A percentile compares a stretch with the other conserved stretches of the same genome.
phyloP scores from a whole-genome alignment of 1,140 invertebrate species.

The Cylas formicarius region DNA sequence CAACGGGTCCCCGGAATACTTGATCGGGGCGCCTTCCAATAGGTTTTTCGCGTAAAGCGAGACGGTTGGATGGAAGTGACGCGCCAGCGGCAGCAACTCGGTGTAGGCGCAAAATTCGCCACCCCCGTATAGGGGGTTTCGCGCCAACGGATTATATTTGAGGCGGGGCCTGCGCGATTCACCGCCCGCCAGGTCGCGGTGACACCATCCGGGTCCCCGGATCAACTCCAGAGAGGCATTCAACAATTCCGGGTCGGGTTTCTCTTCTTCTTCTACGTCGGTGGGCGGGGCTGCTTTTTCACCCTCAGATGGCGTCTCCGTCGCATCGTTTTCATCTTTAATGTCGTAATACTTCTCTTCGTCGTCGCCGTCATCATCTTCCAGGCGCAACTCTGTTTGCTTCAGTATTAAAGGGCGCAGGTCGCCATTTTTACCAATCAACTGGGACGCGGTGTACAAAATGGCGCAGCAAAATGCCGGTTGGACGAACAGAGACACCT shows the following conservation, averaged over 20 bases:
- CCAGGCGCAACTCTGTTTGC: slow-evolving; percentile 9
- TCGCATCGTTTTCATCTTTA: slow-evolving; percentile 25
- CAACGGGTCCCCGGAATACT: slow-evolving; percentile 86
- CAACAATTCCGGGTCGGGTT: slow-evolving; percentile 19
- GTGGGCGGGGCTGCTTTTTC: neutral
- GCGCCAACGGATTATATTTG: slow-evolving; percentile 62
- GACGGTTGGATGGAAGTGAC: slow-evolving; percentile 89
- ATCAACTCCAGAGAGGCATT: slow-evolving; percentile 15
- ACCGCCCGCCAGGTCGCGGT: slow-evolving; percentile 21
- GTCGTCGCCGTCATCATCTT: slow-evolving; percentile 37
- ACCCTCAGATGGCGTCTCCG: neutral
- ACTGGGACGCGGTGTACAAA: slow-evolving; percentile 72
- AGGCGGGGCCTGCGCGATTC: slow-evolving; percentile 29
- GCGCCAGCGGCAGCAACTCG: slow-evolving; percentile 63
- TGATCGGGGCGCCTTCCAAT: slow-evolving; percentile 64
- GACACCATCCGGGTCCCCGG: slow-evolving; percentile 28
- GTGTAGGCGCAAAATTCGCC: slow-evolving; percentile 59
- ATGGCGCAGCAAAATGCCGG: slow-evolving; percentile 64
- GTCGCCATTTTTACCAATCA: slow-evolving; percentile 40
- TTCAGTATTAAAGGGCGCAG: slow-evolving; percentile 31
- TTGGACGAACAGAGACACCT: slow-evolving; percentile 56
- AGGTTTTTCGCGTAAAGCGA: slow-evolving; percentile 79
- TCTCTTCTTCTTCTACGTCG: slow-evolving; percentile 18
- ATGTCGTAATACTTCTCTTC: slow-evolving; percentile 52
- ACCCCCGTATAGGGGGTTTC: slow-evolving; percentile 79